Evolutionary conservation across 2,888 invertebrate genomes (phyloP), one percentile per base, ranked within the genome.

Genomic region (Tanypteryx hageni): DNA sequence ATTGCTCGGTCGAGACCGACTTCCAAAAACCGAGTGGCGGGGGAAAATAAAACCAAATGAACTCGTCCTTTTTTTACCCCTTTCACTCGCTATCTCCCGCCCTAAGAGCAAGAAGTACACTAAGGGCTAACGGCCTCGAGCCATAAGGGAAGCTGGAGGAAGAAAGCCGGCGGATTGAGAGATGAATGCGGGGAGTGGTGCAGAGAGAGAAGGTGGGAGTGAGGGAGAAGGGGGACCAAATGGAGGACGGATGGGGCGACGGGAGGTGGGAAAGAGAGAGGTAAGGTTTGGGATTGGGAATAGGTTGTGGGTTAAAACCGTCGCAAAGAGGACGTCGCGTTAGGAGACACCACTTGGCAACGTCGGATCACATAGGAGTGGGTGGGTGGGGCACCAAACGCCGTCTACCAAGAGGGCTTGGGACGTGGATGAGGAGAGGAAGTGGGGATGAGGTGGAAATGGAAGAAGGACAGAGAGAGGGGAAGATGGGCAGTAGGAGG

Each of bases 271-370:
- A n/a, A 5, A 27, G 31, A 44, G 44, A 16, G 31, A 27, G 10
- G 76, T 16, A 57, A 57, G n/a, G 84, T n/a, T 84, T 18, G 84
- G n/a, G 84, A 84, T 11, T 58, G 85, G 85, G 22, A 57, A 22
- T 58, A 18, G 68, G 1, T 18, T 22, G 68, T 18, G 68, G 68
- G 68, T 82, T 44, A 31, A 27, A 82, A 16, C 82, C 82, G 44
- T 16, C 82, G 58, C 85, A 64, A 64, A n/a, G 58, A 58, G 58
- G 85, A 58, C 58, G 85, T 27, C 27, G 18, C 22, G 59, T 59
- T 27, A 85, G 85, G 14, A 44, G 31, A 82, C 82, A 44, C 31
- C 82, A 85, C 85, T n/a, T 85, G 85, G 85, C 85, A 85, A 85
- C 85, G 58, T 58, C 59, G 85, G 85, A 58, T 85, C 85, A 57